Evolutionary conservation across 2,113 vertebrate genomes (phyloP).

Genomic region (Amphiprion ocellaris): DNA sequence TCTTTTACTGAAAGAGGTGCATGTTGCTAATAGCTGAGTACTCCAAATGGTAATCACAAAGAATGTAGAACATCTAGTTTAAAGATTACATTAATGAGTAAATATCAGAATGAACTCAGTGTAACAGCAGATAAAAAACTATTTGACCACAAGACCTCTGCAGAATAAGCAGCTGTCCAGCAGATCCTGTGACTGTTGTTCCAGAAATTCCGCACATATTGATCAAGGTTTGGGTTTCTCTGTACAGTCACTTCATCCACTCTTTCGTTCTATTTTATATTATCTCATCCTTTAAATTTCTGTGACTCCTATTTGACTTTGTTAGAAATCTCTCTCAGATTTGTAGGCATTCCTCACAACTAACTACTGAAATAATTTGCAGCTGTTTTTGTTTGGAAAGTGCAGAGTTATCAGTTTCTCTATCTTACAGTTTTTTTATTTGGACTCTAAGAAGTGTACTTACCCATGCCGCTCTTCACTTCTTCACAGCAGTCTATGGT

Average conservation of each 20-base stretch:
- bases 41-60: too few species aligned
- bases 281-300: neutral
- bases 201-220: conserved; percentile 77
- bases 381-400: neutral
- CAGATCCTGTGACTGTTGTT: conserved; percentile 53
- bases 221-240: conserved; percentile 77
- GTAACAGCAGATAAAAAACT: too few species aligned
- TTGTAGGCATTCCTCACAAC: neutral
- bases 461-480: neutral
- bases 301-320: neutral
- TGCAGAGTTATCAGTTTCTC: too few species aligned
- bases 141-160: neutral
- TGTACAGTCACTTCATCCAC: conserved; percentile 34
- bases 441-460: too few species aligned
- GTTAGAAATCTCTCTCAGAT: neutral
- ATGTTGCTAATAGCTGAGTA: too few species aligned
- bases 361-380: neutral
- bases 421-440: too few species aligned
- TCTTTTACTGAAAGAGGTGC: too few species aligned
- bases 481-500: neutral
- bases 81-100: neutral
- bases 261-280: conserved; percentile 2
- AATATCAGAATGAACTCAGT: neutral
- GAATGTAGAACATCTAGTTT: neutral
- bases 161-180: conserved; percentile 46